Conservation (phyloP, 2,888 invertebrate species). For the Cryptus viduatorius region DNA sequence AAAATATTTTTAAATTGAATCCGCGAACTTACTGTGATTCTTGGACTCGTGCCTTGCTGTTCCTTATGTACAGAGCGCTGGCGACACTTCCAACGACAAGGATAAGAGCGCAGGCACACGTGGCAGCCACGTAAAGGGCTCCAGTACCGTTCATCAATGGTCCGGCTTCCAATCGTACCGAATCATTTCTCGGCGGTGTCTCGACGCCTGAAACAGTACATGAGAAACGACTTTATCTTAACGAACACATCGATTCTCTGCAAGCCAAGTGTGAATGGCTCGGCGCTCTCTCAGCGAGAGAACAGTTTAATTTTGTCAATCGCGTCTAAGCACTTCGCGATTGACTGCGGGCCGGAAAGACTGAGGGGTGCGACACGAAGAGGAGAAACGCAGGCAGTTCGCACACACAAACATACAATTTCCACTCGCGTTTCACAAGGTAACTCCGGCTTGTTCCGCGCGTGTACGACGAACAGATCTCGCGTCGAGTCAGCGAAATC, state of each 20-base stretch:
- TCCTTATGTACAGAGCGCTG: constrained; percentile 89
- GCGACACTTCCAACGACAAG: constrained; percentile 89
- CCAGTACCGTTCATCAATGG: constrained; percentile 88
- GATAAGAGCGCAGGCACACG: constrained; percentile 91
- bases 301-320: constrained; percentile 44
- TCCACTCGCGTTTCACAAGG: constrained; percentile 12
- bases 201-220: constrained; percentile 80
- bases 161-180: constrained; percentile 90
- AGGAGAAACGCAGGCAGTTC: constrained; percentile 5
- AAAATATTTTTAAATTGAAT: neutral
- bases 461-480: constrained; percentile 22
- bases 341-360: neutral
- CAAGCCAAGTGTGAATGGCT: neutral
- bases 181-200: constrained; percentile 90
- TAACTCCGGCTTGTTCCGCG: constrained; percentile 18
- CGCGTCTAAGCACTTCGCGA: constrained; percentile 9
- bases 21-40: constrained; percentile 89
- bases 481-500: constrained; percentile 60
- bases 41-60: constrained; percentile 89
- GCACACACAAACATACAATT: constrained; percentile 31
- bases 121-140: constrained; percentile 92
- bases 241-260: neutral
- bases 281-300: neutral
- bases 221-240: constrained; percentile 4
- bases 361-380: neutral